Evolutionary conservation across 2,113 vertebrate species (phyloP), one percentile per base, ranked within the genome.

Genomic region (Anas platyrhynchos): DNA sequence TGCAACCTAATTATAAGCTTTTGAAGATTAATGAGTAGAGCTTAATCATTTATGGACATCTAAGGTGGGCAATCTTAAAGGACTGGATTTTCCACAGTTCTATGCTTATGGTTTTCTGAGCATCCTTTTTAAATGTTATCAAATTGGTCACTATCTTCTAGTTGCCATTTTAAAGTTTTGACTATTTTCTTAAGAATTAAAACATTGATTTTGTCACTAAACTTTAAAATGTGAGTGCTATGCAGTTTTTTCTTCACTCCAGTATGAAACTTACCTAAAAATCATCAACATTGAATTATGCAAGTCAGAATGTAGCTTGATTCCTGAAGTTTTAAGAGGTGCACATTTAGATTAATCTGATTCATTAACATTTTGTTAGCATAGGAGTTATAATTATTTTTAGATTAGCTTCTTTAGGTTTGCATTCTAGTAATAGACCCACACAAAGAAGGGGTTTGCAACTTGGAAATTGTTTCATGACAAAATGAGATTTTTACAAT

Each of bases 111-210:
- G 16, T 44, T 78, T 91, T 74, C n/a, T 87, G 16, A 76, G 6
- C 0, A 0, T 75, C 18, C 14, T 48, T 85, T 75, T 75, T 34
- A 61, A 31, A 15, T 16, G 54, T 4, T 29, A 18, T 52, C 17
- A 50, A 2, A 72, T 43, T 69, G 41, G n/a, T 65, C 18, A 69
- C 56, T n/a, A 34, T 38, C 34, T 32, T 23, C 15, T 32, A 46
- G 15, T 46, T 21, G n/a, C 31, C 13, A 22, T 61, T 85, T 76
- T 48, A 25, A 58, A 44, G 7, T 62, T 7, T 68, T 87, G 7
- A 1, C 6, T 79, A 6, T 20, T 41, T 81, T 72, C 50, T 79
- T 56, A 41, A 69, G 41, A 61, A 65, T 22, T n/a, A 59, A 77
- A 73, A 48, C 6, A 44, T 25, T 65, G 32, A 21, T 13, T 59